Percentiles rank a stretch among this genome's conserved stretches.
These are phyloP conservation scores for Trichosurus vulpecula DNA, from an alignment of 2,797 vertebrate genomes.

Conservation along the genomic window DNA sequence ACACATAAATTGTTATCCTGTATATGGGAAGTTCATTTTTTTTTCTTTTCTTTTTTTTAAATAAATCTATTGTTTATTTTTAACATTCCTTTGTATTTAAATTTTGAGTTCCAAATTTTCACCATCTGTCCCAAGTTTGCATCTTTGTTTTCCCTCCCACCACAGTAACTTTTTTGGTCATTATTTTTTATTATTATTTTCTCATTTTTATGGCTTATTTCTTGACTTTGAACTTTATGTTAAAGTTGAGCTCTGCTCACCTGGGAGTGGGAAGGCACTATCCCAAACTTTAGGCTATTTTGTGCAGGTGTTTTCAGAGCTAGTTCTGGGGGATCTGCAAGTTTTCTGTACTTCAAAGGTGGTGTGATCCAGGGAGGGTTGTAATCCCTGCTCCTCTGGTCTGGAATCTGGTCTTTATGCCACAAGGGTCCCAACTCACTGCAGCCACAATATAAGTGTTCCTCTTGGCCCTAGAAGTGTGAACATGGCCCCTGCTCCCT, in stretches of 20 bases:
- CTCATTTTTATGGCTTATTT: not conserved
- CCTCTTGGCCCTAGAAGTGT: not conserved
- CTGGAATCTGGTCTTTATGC: not conserved
- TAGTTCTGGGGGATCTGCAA: not conserved
- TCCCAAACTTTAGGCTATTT: not conserved
- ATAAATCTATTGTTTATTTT: not conserved
- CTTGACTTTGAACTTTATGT: not conserved
- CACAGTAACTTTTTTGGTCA: not conserved
- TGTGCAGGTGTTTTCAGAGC: not conserved
- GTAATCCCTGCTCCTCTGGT: not conserved
- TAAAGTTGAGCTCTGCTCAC: not conserved
- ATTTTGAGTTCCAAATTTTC: not conserved
- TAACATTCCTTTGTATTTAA: not conserved
- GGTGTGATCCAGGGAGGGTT: not conserved
- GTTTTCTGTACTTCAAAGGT: not conserved
- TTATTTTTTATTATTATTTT: not conserved
- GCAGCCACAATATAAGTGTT: not conserved
- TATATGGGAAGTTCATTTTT: not conserved
- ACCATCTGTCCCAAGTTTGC: not conserved
- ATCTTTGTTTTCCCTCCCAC: not conserved
- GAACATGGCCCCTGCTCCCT: not conserved
- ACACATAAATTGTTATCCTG: not conserved
- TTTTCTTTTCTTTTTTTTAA: not conserved
- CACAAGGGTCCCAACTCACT: not conserved
- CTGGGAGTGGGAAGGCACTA: not conserved